Evolutionary conservation across 2,888 invertebrate genomes (phyloP), one percentile per base, ranked within the genome.

Genomic region (Bellardia bayeri): DNA sequence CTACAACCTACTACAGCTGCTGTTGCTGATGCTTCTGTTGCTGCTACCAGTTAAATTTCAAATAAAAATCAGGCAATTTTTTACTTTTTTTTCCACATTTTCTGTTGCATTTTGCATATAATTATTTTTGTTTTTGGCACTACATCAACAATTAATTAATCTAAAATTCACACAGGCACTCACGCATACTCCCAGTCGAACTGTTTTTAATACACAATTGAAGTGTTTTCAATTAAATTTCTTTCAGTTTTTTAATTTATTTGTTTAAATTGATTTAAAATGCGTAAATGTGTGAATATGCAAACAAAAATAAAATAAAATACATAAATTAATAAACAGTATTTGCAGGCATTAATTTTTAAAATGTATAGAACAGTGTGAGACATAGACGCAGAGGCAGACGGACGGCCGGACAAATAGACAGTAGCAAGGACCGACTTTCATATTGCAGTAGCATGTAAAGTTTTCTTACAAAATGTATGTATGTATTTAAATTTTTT

Each of bases 61-160:
- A 13, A 33, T 23, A 33, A 33, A 37, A 49, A 51, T 13, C 8
- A 13, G 23, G 56, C n/a, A 45, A 23, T 23, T 23, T 1, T 23
- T 23, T 23, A 23, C 1, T 23, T 8, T 30, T 30, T 6, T 78
- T 51, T n/a, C 0, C 11, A 14, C 33, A 40, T 40, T 45, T 45
- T 6, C 23, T 80, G 37, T 16, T 42, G 51, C 61, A 49, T 61
- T 71, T 42, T 42, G 69, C 58, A 82, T 75, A 54, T 49, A 78
- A 64, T 72, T 56, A 72, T 69, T 80, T 83, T 56, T 30, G 75
- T 83, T 66, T 84, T 79, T 87, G 84, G 81, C 87, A 78, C 84
- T 68, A 81, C 76, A 81, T 84, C 87, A 87, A 81, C 81, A 84
- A 87, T 84, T 84, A 84, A 84, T 84, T 87, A 75, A 81, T 87